Evolutionary conservation across 2,888 invertebrate genomes (phyloP).

Genomic region (Dicyrtomina minuta): DNA sequence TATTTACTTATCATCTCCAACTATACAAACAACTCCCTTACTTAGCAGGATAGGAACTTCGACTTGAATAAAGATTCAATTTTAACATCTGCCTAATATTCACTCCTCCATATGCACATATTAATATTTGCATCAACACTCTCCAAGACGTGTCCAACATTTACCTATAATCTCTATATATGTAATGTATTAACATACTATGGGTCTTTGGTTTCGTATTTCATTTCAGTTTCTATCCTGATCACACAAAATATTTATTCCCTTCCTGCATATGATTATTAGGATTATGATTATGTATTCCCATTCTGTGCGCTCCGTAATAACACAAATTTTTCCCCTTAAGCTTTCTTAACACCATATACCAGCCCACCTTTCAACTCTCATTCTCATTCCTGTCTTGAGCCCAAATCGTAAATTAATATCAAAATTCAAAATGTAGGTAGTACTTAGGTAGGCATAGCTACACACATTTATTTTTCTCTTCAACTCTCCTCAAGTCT

Average conservation of each 20-base stretch:
- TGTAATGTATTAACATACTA: no score
- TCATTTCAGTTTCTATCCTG: constrained; percentile 7
- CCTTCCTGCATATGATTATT: neutral
- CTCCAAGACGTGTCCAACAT: no score
- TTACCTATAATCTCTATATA: no score
- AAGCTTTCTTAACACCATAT: constrained; percentile 10
- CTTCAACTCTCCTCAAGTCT: neutral
- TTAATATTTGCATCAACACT: no score
- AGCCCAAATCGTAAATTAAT: neutral
- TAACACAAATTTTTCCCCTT: neutral
- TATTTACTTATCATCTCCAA: neutral
- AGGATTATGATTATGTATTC: neutral
- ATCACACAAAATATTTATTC: neutral
- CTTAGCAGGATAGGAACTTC: no score
- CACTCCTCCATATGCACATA: no score
- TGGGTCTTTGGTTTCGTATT: no score
- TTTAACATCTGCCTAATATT: no score
- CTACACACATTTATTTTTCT: no score
- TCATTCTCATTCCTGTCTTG: constrained; percentile 11
- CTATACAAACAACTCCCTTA: constrained; percentile 4
- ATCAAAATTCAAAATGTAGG: neutral
- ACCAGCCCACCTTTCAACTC: constrained; percentile 24
- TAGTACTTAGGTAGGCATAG: no score
- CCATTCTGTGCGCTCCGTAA: neutral
- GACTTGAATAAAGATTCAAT: no score